Percentiles rank a stretch among this genome's conserved stretches.
phyloP scores from a whole-genome alignment of 2,113 vertebrate species.

The Pelecanoides urinatrix region DNA sequence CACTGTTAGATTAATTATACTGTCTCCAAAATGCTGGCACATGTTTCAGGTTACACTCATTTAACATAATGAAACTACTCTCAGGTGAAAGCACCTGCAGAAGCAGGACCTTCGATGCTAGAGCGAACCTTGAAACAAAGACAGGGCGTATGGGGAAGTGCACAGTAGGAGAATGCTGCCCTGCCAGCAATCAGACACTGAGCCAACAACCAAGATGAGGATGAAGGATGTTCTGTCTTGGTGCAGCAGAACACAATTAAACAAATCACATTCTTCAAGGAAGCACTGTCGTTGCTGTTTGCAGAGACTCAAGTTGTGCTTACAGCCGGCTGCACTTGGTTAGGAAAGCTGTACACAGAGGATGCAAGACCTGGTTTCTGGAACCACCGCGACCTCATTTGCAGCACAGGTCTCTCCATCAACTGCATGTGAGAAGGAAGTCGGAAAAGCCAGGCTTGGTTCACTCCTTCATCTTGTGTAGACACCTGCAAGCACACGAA shows the following conservation, averaged over 20 bases:
- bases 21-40: not conserved
- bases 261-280: not conserved
- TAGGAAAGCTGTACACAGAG: not conserved
- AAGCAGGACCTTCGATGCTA: not conserved
- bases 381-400: rapidly evolving
- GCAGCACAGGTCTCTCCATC: not conserved
- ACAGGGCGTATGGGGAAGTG: not conserved
- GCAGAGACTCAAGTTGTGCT: not conserved
- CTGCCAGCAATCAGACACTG: not conserved
- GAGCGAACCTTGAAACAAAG: not conserved
- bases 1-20: not conserved
- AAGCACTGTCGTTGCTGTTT: not conserved
- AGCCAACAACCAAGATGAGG: not conserved
- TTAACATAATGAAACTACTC: not conserved
- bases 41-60: not conserved
- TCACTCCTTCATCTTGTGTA: not conserved
- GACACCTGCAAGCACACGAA: not conserved
- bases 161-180: not conserved
- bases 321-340: rapidly evolving
- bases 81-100: not conserved
- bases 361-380: not conserved
- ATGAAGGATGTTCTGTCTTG: not conserved
- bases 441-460: not conserved
- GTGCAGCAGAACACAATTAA: not conserved
- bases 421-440: not conserved